Conservation (phyloP, 2,113 vertebrate species). For the Falcunculus frontatus region DNA sequence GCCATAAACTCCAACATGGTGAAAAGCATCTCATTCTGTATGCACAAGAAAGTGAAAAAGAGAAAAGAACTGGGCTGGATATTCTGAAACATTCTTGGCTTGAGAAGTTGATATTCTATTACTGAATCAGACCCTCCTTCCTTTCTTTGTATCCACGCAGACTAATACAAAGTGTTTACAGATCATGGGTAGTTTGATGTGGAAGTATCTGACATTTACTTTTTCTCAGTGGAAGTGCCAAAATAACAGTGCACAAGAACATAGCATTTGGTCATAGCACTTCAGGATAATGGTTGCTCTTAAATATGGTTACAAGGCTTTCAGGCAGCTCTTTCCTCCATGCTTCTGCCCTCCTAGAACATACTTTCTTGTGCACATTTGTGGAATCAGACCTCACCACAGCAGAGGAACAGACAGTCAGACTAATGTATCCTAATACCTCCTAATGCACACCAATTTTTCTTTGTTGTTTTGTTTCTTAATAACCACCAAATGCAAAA, state of each 20-base stretch:
- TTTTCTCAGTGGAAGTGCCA: not conserved
- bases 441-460: not conserved
- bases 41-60: not conserved
- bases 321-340: not conserved
- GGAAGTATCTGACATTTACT: not conserved
- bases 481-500: constrained; percentile 22
- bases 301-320: not conserved
- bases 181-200: not conserved
- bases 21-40: not conserved
- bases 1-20: not conserved
- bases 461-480: not conserved
- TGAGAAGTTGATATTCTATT: not conserved
- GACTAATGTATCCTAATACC: constrained; percentile 6
- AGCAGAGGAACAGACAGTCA: not conserved
- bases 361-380: not conserved
- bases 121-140: not conserved
- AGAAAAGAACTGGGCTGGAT: not conserved
- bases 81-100: not conserved
- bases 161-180: not conserved
- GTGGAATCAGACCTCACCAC: not conserved
- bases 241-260: not conserved
- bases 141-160: not conserved
- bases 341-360: not conserved
- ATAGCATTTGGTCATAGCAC: not conserved
- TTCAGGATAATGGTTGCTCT: not conserved